Percentiles rank a stretch among this genome's conserved stretches.
These are phyloP conservation scores for Apocrypta bakeri DNA, from an alignment of 1,140 invertebrate species.

Conservation along the genomic window DNA sequence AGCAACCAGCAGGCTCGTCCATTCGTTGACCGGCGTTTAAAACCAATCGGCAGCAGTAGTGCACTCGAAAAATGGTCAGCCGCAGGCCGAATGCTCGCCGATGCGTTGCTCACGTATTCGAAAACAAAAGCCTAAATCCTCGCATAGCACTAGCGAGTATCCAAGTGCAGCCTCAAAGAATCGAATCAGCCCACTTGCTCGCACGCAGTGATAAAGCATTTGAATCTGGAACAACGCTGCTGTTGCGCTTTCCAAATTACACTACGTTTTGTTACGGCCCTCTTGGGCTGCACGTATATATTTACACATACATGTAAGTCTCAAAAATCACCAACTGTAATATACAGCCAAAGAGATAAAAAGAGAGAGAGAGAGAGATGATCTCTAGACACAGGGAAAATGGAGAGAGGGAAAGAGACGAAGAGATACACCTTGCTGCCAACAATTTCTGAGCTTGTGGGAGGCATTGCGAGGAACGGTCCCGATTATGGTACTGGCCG, in stretches of 20 bases:
- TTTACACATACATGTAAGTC: neutral
- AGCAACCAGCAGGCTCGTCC: neutral
- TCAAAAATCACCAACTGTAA: neutral
- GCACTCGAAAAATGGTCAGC: slow-evolving; percentile 1
- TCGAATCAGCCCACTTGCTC: neutral
- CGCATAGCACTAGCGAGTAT: too few relatives aligned
- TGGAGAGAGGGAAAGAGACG: neutral
- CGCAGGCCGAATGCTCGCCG: neutral
- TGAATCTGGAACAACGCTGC: neutral
- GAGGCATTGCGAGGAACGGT: neutral
- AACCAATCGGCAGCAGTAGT: neutral
- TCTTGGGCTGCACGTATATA: too few relatives aligned
- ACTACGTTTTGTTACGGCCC: too few relatives aligned
- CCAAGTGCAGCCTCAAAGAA: neutral
- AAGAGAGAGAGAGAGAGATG: too few relatives aligned
- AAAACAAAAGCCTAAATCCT: neutral
- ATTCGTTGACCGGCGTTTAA: neutral
- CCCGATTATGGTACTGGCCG: neutral
- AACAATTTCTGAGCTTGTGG: neutral
- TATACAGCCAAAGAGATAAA: too few relatives aligned
- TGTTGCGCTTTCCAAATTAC: neutral
- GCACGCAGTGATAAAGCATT: neutral
- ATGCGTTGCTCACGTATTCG: neutral
- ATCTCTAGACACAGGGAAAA: too few relatives aligned
- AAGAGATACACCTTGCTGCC: neutral